Evolutionary conservation across 2,888 invertebrate species (phyloP), one percentile per base, ranked within the genome.

Genomic region (Trilocha varians): DNA sequence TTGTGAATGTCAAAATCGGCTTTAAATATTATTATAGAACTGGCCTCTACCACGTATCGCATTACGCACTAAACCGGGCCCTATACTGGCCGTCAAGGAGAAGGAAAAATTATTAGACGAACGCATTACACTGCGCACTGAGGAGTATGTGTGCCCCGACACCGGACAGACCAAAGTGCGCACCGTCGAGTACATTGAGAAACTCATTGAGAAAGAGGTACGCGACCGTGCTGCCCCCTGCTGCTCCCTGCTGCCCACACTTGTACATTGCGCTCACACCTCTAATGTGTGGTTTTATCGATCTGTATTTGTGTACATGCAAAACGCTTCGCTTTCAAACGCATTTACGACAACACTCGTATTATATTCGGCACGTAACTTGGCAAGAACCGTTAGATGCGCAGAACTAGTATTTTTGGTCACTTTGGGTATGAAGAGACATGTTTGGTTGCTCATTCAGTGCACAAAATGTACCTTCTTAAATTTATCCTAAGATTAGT

Each of bases 171-270:
- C 91, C 78, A 92, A 91, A 87, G 91, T 96, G 75, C 90, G 95
- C 87, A 96, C 96, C 65, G 91, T 96, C 85, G 95, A 96, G 89
- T 95, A 95, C 88, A 93, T 95, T 86, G 96, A 96, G 90, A 96
- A 95, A 90, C 91, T 95, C 87, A 95, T 96, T 88, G 96, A 96
- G 88, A 95, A 93, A 90, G 96, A 96, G 96, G 96, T 96, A 95
- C 78, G 69, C 66, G 72, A n/a, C n/a, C n/a, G n/a, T n/a, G n/a
- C n/a, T n/a, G n/a, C n/a, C n/a, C n/a, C n/a, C n/a, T n/a, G n/a
- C n/a, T n/a, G n/a, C n/a, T n/a, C n/a, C n/a, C n/a, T n/a, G n/a
- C n/a, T n/a, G n/a, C n/a, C n/a, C n/a, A n/a, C n/a, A n/a, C 61
- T 59, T 82, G 79, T 80, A 78, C 62, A 78, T 77, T 76, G 62